A percentile compares a stretch with the other conserved stretches of the same genome.
Evolutionary conservation across 2,113 vertebrate species (phyloP).

Genomic region (Alligator mississippiensis): DNA sequence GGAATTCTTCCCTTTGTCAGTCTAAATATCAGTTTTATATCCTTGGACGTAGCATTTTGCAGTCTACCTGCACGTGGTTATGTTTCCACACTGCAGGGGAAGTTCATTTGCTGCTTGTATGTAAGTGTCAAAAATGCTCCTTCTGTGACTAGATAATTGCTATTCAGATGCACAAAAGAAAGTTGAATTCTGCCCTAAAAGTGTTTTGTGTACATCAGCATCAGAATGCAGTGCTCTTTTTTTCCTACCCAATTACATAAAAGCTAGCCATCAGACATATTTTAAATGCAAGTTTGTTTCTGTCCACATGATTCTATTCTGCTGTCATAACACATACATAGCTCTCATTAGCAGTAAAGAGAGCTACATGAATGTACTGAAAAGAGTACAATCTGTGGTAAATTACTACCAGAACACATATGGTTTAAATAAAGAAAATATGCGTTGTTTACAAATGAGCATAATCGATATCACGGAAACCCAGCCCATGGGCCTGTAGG

Average conservation of each 20-base stretch:
- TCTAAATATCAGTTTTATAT: too few relatives aligned
- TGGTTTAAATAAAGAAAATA: constrained; percentile 48
- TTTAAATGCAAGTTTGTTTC: constrained; percentile 5
- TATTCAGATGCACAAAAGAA: too few relatives aligned
- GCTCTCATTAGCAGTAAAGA: background rate
- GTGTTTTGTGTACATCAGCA: background rate
- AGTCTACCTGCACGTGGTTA: too few relatives aligned
- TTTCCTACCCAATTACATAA: background rate
- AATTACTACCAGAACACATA: constrained; percentile 23
- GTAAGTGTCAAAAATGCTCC: too few relatives aligned
- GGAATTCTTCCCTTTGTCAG: too few relatives aligned
- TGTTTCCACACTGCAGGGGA: too few relatives aligned
- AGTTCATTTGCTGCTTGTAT: too few relatives aligned
- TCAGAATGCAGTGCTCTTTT: background rate
- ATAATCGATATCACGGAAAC: constrained; percentile 24
- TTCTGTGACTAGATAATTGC: too few relatives aligned
- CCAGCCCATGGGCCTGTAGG: background rate
- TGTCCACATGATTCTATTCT: background rate
- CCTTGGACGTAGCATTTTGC: too few relatives aligned
- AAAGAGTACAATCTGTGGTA: constrained; percentile 21
- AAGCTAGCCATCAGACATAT: background rate
- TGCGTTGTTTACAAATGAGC: constrained; percentile 45
- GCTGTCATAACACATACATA: background rate
- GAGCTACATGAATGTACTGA: background rate
- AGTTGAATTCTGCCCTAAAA: too few relatives aligned